Evolutionary conservation across 2,797 vertebrate species (phyloP), one percentile per base, ranked within the genome.

Genomic region (Acestrorhynchus altus): DNA sequence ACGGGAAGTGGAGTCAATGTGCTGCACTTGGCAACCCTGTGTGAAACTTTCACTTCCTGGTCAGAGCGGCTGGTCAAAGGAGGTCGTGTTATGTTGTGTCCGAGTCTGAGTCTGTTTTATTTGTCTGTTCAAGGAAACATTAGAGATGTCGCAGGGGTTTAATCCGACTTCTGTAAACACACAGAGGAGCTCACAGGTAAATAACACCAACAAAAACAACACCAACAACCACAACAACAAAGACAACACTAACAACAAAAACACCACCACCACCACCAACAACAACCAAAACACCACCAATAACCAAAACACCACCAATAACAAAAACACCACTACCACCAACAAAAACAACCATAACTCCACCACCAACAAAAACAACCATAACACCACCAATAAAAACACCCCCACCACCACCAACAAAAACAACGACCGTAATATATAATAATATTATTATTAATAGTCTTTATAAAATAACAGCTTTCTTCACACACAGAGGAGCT

Each of bases 121-220:
- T 35, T 35, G 2, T 35, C 6, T 35, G 2, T 35, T 2, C 6
- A n/a, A n/a, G n/a, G n/a, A n/a, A n/a, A n/a, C n/a, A n/a, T n/a
- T 1, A 57, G 31, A 26, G 57, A 83, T 87, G 86, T 82, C 84
- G 60, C 86, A 87, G 28, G 83, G 82, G 24, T 83, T 75, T 20
- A 78, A 54, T 42, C 66, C 74, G 44, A 52, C 54, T 60, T 40
- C 80, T 5, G 76, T 78, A 57, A 66, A 79, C 6, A 61, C 73
- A 42, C 78, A 80, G 8, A 78, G 69, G 39, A 74, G 60, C 18
- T 18, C 78, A 13, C 72, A 83, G 82, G 81, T 54, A 77, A 75
- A 60, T 72, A 18, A 18, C 39, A 39, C 2, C 47, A 49, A 2
- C 8, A 49, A 8, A 4, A 49, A 49, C 42, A 49, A 49, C 15